phyloP scores from a whole-genome alignment of 2,888 invertebrate species.

The Vesta saturnalis region DNA sequence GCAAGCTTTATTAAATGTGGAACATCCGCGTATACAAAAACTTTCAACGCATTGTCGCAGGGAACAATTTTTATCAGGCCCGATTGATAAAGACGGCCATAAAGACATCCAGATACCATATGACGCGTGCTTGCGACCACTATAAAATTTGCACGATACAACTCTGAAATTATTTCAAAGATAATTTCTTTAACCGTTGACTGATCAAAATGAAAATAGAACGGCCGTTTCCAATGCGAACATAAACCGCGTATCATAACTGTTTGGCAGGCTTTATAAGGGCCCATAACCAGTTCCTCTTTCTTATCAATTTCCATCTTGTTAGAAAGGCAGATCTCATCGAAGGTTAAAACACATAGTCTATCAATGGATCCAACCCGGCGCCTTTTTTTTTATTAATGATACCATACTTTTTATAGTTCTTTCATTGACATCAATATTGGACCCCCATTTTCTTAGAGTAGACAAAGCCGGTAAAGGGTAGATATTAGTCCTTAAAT shows the following conservation, averaged over 20 bases:
- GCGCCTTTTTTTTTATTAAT: too few relatives aligned
- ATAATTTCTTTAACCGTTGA: neutral
- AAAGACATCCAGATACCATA: neutral
- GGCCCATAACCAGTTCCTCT: too few relatives aligned
- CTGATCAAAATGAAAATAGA: neutral
- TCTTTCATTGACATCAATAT: too few relatives aligned
- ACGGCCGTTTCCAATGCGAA: neutral
- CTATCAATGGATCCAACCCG: too few relatives aligned
- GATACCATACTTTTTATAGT: too few relatives aligned
- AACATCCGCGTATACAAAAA: neutral
- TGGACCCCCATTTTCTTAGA: too few relatives aligned
- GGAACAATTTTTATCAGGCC: neutral
- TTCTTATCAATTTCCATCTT: too few relatives aligned
- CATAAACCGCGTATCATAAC: neutral
- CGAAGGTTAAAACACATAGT: too few relatives aligned
- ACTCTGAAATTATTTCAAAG: neutral
- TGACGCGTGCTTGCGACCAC: neutral
- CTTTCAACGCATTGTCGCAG: neutral
- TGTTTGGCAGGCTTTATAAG: neutral
- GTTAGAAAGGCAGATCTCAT: too few relatives aligned
- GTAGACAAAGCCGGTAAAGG: too few relatives aligned
- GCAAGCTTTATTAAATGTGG: neutral
- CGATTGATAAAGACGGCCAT: neutral
- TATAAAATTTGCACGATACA: neutral
- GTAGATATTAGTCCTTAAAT: too few relatives aligned